Base-by-base conservation (phyloP, 2,888 invertebrate genomes). In the Hirtodrosophila histrioides region DNA sequence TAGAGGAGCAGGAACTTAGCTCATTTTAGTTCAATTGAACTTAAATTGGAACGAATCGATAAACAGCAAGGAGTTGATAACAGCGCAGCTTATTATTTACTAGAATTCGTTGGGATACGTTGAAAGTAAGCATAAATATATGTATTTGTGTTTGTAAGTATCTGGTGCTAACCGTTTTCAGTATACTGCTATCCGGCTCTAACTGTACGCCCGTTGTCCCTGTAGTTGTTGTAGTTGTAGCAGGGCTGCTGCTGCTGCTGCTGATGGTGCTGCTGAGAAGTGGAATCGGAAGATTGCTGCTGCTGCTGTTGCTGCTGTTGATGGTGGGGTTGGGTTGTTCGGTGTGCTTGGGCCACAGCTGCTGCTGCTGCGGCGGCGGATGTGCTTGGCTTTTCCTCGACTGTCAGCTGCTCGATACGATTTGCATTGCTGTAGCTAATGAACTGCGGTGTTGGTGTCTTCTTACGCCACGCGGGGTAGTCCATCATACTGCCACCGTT, bases 401-500 rank as follows among this genome's bases (percentile, higher is more conserved):
- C 88, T 76, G 93, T 93, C 73, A 94, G 93, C 70, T 93, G 93
- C 82, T 94, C 94, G 84, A 95, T 93, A 66, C 94, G 93, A 82
- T 95, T 94, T 86, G 95, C 95, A 88, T 95, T 95, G 81, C 96
- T 92, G 91, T 96, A 97, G 55, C 95, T 94, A 66, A 95, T 90
- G 89, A 96, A 95, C 90, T 95, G 95, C 65, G 95, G 94, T 75
- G 94, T 94, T 61, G 96, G 94, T 74, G 96, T 95, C 84, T 95
- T 93, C 91, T 96, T 97, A 80, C 95, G 95, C 96, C 97, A 98
- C 79, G 94, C 93, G 80, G 94, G 94, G 92, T 95, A 96, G 91
- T 98, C 98, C 94, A 97, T 95, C 93, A 97, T 94, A 92, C 97
- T 96, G 71, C 97, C 96, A 81, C 96, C 96, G 85, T 94, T 94